Evolutionary conservation across 2,888 invertebrate genomes (phyloP).

Genomic region (Nemotelus nigrinus): DNA sequence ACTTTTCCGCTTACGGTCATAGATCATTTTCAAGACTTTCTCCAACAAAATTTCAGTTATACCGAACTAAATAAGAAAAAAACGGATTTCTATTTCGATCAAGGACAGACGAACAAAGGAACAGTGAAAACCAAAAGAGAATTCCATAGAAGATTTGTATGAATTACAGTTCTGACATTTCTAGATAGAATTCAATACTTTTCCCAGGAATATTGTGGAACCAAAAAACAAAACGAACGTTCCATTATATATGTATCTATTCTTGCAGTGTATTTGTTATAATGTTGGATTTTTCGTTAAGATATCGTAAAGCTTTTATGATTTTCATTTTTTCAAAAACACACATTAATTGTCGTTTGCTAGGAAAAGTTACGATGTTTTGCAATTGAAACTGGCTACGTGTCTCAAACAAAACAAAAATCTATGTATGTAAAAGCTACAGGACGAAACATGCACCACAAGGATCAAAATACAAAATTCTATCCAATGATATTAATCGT

Average conservation of each 20-base stretch:
- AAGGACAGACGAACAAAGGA: neutral
- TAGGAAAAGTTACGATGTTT: no score
- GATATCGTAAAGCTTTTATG: no score
- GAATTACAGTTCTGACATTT: no score
- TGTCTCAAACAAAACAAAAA: no score
- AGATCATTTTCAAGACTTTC: neutral
- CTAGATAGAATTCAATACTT: neutral
- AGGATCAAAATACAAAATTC: constrained; percentile 9
- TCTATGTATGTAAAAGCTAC: no score
- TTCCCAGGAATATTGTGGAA: constrained; percentile 22
- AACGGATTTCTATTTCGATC: neutral
- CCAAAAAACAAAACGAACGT: constrained; percentile 45
- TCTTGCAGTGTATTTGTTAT: neutral
- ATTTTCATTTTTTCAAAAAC: no score
- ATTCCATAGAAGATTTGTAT: neutral
- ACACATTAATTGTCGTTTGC: no score
- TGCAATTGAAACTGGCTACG: neutral
- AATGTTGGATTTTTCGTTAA: no score
- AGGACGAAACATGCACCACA: neutral
- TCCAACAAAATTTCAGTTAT: neutral
- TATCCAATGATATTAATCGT: no score
- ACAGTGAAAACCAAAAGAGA: neutral
- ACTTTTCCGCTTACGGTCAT: neutral
- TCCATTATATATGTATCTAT: constrained; percentile 22
- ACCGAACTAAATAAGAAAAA: no score